Evolutionary conservation across 2,888 invertebrate genomes (phyloP), one percentile per base, ranked within the genome.

Genomic region (Diaperis boleti): DNA sequence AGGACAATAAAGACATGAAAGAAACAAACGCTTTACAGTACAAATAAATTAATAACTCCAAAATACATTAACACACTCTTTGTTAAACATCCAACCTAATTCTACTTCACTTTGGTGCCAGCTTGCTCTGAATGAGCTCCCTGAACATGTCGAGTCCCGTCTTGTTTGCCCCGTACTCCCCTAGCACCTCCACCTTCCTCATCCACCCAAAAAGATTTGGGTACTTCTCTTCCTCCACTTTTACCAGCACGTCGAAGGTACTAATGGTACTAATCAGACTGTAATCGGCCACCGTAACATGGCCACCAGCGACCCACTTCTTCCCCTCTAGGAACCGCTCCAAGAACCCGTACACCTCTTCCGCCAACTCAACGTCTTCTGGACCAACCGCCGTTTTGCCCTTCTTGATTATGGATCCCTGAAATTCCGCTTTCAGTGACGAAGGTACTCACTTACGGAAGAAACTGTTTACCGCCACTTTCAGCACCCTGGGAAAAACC

Each of bases 121-220:
- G n/a, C 31, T 55, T 55, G 17, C 29, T 55, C 70, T 52, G 80
- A 79, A 37, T 42, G 11, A 45, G 14, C 11, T 57, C 57, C 22
- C 17, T 50, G 8, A 50, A 42, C 50, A 50, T 41, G 3, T 50
- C 50, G 17, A 59, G 33, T 6, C 50, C 59, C 13, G 49, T 50
- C 10, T 20, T 22, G 15, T 60, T 60, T 5, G 52, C 50, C 33
- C 7, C 33, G 22, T 60, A 60, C 10, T 45, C 50, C 3, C 26
- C 26, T 6, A 60, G 14, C 3, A 5, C 7, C 14, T 60, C 52
- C 11, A 20, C 15, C 14, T 44, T 60, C 10, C 17, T 8, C 33
- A 42, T 14, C 60, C 60, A 60, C 7, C 42, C 31, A 3, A 10
- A 17, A 8, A 52, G 11, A 2, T 44, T 41, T 1, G 60, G 60